Conservation (phyloP, 2,888 invertebrate genomes). For the Ennomos fuscantarius region DNA sequence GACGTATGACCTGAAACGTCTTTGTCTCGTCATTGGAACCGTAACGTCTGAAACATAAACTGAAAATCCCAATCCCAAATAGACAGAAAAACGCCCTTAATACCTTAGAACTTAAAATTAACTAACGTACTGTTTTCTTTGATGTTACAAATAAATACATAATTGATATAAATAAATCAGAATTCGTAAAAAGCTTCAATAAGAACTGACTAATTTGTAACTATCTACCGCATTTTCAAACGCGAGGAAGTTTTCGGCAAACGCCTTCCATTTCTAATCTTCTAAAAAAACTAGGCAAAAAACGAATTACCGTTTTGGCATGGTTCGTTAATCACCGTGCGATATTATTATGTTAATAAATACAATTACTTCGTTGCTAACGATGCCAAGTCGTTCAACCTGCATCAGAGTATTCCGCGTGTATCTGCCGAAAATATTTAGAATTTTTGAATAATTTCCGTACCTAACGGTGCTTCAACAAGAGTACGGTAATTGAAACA, state of each 20-base stretch:
- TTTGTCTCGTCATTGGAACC: too few species aligned
- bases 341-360: slow-evolving; percentile 78
- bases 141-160: too few species aligned
- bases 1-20: too few species aligned
- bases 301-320: slow-evolving; percentile 60
- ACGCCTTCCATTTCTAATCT: slow-evolving; percentile 28
- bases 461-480: slow-evolving; percentile 33
- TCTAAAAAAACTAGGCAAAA: slow-evolving; percentile 51
- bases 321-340: slow-evolving; percentile 70
- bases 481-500: slow-evolving; percentile 22
- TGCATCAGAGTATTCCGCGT: slow-evolving; percentile 39
- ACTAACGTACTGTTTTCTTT: too few species aligned
- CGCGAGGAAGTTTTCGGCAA: slow-evolving; percentile 34
- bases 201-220: too few species aligned
- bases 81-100: too few species aligned
- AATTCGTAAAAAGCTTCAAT: too few species aligned
- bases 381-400: slow-evolving; percentile 68
- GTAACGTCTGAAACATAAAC: too few species aligned
- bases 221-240: slow-evolving; percentile 20
- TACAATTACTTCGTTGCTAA: slow-evolving; percentile 71
- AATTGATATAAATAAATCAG: too few species aligned
- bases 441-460: slow-evolving; percentile 34
- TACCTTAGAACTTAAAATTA: too few species aligned
- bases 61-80: too few species aligned
- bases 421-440: slow-evolving; percentile 33